Conservation (phyloP, 2,797 vertebrate genomes). For the Sylvia borin region DNA sequence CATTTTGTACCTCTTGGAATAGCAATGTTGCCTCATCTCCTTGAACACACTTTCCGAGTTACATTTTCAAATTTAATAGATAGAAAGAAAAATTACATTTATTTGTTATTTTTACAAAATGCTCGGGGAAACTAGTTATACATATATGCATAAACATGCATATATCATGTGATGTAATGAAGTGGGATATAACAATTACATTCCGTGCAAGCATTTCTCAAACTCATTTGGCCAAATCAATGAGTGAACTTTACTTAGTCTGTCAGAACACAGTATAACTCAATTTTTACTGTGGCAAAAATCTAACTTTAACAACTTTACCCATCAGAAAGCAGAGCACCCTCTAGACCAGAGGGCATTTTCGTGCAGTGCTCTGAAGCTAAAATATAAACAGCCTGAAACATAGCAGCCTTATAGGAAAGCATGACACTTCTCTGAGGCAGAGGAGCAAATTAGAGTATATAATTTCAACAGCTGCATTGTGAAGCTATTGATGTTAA, state of each 20-base stretch:
- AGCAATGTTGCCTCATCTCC: neutral
- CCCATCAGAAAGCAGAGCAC: neutral
- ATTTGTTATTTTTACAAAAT: neutral
- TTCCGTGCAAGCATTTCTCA: neutral
- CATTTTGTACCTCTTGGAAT: neutral
- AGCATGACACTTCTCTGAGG: neutral
- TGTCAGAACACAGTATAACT: neutral
- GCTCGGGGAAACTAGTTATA: neutral
- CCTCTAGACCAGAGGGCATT: neutral
- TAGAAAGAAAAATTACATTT: neutral
- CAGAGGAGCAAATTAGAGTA: neutral
- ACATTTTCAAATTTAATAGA: neutral
- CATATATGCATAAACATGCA: neutral
- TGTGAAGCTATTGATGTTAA: neutral
- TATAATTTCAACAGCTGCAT: neutral
- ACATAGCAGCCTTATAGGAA: neutral
- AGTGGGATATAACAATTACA: neutral
- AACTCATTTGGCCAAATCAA: neutral
- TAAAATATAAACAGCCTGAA: neutral
- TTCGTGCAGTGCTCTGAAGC: neutral
- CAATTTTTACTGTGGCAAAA: neutral
- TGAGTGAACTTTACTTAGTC: neutral
- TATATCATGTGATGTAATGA: neutral
- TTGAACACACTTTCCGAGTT: neutral
- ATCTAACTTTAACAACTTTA: neutral